Evolutionary conservation across 2,113 vertebrate genomes (phyloP), one percentile per base, ranked within the genome.

Genomic region (Chaetorhynchus papuensis): DNA sequence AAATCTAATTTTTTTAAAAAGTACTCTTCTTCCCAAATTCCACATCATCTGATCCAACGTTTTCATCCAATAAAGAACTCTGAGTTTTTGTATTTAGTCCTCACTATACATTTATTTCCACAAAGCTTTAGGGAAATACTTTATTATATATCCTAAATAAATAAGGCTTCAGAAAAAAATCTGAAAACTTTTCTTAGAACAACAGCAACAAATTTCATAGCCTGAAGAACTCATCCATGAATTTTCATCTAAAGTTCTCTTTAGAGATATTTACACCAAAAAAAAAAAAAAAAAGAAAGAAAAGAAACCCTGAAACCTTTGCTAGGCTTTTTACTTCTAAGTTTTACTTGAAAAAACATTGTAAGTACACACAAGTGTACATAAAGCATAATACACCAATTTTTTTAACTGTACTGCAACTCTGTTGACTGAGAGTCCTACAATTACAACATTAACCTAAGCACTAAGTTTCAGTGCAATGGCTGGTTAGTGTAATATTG

Each of bases 341-440:
- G 13, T 45, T 85, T 83, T 65, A 80, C 18, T 86, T 77, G 21
- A 8, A 92, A 91, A 65, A 61, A 30, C 7, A 65, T 1, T 56
- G 4, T 22, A 75, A 42, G 6, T 44, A 75, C 13, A 90, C 11
- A 47, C 1, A 80, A 39, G 9, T 35, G 53, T 13, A 50, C 5
- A n/a, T 39, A 54, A 64, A 59, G 37, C 16, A 78, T 12, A 87
- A 56, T 4, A 42, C 7, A 54, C 0, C 0, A 0, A 50, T 18
- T 22, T 35, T 65, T 71, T 78, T 6, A 61, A 21, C 52, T 83
- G 24, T 21, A 68, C 6, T 44, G 17, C 18, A 75, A 59, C 6
- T 68, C 49, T 81, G 3, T 26, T 59, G 71, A 65, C 39, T 45
- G 10, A 71, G 77, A 76, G 14, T 75, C 41, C 44, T 61, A 45